Percentiles rank a stretch among this genome's conserved stretches.
phyloP scores from a whole-genome alignment of 2,797 vertebrate genomes.

The Philypnodon macrostomus region DNA sequence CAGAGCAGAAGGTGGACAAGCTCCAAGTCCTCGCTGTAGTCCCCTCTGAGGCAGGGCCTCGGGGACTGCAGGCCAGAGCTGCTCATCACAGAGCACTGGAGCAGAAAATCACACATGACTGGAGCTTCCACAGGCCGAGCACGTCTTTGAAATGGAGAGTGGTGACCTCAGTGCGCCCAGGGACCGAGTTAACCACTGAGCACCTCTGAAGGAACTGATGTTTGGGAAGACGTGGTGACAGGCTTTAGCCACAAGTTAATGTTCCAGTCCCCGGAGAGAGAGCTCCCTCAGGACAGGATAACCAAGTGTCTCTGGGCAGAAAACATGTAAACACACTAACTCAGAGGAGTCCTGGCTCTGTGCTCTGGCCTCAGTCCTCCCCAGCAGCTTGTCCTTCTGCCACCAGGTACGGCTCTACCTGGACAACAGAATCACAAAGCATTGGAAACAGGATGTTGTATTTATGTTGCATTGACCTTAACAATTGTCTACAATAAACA shows the following conservation, averaged over 20 bases:
- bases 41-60: constrained; percentile 51
- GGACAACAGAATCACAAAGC: too few species aligned
- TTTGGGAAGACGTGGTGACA: constrained; percentile 47
- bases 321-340: constrained; percentile 51
- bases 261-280: constrained; percentile 44
- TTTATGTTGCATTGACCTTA: too few species aligned
- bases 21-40: constrained; percentile 57
- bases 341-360: constrained; percentile 35
- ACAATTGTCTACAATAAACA: too few species aligned
- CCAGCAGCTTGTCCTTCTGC: constrained; percentile 38
- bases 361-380: constrained; percentile 36
- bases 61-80: constrained; percentile 56
- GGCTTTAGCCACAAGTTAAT: constrained; percentile 58
- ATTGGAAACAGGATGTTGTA: too few species aligned
- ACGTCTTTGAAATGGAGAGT: constrained; percentile 73
- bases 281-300: constrained; percentile 54
- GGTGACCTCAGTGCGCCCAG: constrained; percentile 70
- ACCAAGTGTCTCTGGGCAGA: constrained; percentile 48
- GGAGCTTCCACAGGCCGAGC: constrained; percentile 65
- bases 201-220: constrained; percentile 19
- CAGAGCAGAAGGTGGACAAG: constrained; percentile 66
- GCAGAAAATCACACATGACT: constrained; percentile 78
- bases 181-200: constrained; percentile 59
- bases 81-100: constrained; percentile 70
- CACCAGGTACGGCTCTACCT: too few species aligned